Conservation (phyloP, 37 sponge, comb jelly and placozoan genomes). For the Aplysina aerophoba region DNA sequence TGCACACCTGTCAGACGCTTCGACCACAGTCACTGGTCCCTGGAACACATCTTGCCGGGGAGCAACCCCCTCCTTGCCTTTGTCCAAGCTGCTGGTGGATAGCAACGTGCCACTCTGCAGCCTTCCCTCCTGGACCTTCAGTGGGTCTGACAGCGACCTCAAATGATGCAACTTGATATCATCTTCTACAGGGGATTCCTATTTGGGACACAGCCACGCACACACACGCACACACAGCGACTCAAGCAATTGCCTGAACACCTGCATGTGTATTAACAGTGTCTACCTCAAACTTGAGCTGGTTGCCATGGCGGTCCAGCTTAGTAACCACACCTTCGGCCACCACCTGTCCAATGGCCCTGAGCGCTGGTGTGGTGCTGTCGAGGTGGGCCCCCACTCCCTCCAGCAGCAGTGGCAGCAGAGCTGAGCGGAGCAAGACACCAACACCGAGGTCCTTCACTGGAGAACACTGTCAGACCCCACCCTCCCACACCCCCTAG, state of each 20-base stretch:
- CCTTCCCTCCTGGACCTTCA: neutral
- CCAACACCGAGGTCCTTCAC: no score
- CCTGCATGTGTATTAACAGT: neutral
- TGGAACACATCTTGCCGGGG: neutral
- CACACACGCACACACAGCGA: neutral
- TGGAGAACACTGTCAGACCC: no score
- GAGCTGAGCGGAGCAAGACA: neutral
- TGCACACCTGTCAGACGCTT: slow-evolving; percentile 22
- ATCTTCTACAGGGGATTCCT: neutral
- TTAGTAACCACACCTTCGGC: slow-evolving; percentile 25
- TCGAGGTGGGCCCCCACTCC: slow-evolving; percentile 12
- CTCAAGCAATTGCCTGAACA: neutral
- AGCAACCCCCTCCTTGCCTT: neutral
- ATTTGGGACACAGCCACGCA: neutral
- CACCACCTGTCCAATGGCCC: neutral
- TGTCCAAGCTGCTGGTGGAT: neutral
- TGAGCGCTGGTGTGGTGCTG: neutral
- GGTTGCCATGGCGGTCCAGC: neutral
- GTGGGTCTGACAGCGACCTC: neutral
- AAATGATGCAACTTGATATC: neutral
- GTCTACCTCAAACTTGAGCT: slow-evolving; percentile 11
- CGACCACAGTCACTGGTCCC: slow-evolving; percentile 3
- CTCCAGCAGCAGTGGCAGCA: neutral
- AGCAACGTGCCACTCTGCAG: neutral
- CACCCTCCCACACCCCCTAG: no score